phyloP scores from a whole-genome alignment of 1,140 invertebrate genomes.

The Drosophila simulans region DNA sequence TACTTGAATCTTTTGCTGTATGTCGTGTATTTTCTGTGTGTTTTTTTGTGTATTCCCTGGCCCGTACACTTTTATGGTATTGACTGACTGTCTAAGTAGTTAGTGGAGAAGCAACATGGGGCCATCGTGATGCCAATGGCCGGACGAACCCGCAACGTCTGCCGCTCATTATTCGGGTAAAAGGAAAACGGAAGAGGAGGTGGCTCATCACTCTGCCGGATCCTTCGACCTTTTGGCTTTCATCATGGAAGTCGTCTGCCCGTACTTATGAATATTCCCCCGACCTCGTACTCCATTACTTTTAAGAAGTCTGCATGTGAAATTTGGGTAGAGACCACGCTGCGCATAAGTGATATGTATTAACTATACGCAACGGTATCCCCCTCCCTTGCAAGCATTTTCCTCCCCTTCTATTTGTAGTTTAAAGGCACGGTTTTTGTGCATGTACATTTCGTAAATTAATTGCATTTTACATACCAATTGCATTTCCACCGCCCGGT shows the following conservation, averaged over 20 bases:
- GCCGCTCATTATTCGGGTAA: conserved; percentile 38
- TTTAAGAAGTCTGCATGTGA: conserved; percentile 24
- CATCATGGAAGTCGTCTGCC: conserved; percentile 37
- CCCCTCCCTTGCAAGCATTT: conserved; percentile 4
- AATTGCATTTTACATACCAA: conserved; percentile 70
- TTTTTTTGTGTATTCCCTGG: conserved; percentile 4
- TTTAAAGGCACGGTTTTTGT: conserved; percentile 41
- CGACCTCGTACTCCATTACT: conserved; percentile 4
- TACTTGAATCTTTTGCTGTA: too few relatives aligned
- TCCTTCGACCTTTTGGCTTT: conserved; percentile 19
- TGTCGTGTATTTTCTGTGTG: conserved; percentile 10
- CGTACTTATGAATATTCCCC: conserved; percentile 38
- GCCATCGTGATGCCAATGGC: conserved; percentile 30
- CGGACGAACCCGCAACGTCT: conserved; percentile 38
- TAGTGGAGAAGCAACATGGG: conserved; percentile 16
- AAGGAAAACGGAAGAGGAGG: conserved; percentile 9
- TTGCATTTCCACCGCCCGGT: conserved; percentile 43
- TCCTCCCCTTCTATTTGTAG: conserved; percentile 1
- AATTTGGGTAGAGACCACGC: conserved; percentile 10
- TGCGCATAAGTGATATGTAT: conserved; percentile 53
- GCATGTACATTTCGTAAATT: conserved; percentile 69
- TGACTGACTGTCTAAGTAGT: conserved; percentile 71
- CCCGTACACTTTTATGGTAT: conserved; percentile 47
- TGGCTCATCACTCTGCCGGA: conserved; percentile 18
- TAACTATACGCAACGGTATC: conserved; percentile 40